A percentile compares a stretch with the other conserved stretches of the same genome.
Evolutionary conservation across 2,797 vertebrate species (phyloP).

Genomic region (Chanos chanos): DNA sequence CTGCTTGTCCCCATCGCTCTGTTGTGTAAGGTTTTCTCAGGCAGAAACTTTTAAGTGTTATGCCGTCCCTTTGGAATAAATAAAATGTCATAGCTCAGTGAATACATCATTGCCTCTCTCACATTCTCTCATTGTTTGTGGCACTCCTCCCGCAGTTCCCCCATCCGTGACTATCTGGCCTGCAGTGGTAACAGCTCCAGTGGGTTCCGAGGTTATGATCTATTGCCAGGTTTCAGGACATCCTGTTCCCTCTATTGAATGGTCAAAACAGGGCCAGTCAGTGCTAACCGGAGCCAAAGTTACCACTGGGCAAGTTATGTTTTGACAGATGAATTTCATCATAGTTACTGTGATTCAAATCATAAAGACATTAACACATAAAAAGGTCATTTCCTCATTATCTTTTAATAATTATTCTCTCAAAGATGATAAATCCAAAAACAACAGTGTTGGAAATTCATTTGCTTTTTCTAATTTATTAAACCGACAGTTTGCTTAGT

Average conservation of each 20-base stretch:
- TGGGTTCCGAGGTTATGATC: conserved; percentile 63
- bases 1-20: no score
- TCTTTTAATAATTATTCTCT: no score
- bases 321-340: no score
- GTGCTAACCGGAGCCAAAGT: conserved; percentile 71
- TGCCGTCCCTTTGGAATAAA: background rate
- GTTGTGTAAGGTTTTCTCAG: no score
- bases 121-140: background rate
- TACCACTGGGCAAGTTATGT: conserved; percentile 53
- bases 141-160: conserved; percentile 51
- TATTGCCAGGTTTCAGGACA: conserved; percentile 69
- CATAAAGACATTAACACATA: background rate
- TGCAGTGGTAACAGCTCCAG: conserved; percentile 54
- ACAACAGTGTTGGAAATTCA: no score
- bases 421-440: no score
- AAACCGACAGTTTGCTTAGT: background rate
- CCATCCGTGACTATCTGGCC: conserved; percentile 69
- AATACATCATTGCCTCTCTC: no score
- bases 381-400: no score
- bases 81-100: no score
- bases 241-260: conserved; percentile 66
- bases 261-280: conserved; percentile 67
- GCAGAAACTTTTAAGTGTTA: no score
- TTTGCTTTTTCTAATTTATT: no score
- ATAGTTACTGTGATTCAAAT: no score